Conservation (phyloP, 2,113 vertebrate species). For the Pteruthius melanotis region DNA sequence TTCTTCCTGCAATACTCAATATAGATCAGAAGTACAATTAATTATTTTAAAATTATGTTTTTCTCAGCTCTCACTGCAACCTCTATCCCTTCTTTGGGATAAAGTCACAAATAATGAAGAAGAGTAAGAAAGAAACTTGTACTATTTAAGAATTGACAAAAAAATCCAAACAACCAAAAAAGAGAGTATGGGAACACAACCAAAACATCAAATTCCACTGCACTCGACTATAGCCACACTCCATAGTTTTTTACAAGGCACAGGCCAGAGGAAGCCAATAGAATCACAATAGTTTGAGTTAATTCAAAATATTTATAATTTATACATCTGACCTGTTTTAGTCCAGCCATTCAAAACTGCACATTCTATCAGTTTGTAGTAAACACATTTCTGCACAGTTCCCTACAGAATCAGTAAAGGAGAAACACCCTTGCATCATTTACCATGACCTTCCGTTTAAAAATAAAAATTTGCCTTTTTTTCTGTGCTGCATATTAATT, state of each 20-base stretch:
- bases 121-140: neutral
- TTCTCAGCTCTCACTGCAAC: neutral
- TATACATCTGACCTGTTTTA: neutral
- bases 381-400: neutral
- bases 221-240: neutral
- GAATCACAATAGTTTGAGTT: neutral
- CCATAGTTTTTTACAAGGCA: neutral
- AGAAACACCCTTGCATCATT: neutral
- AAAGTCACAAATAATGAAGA: neutral
- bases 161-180: neutral
- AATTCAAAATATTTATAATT: neutral
- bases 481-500: constrained; percentile 37
- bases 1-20: neutral
- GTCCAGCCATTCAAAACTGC: neutral
- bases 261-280: neutral
- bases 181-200: neutral
- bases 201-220: neutral
- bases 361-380: neutral
- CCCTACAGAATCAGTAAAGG: neutral
- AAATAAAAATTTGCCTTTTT: neutral
- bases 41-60: neutral
- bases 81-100: neutral
- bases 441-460: neutral
- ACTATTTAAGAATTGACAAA: neutral
- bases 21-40: neutral